Conservation (phyloP, 2,113 vertebrate species). For the Candoia aspera region DNA sequence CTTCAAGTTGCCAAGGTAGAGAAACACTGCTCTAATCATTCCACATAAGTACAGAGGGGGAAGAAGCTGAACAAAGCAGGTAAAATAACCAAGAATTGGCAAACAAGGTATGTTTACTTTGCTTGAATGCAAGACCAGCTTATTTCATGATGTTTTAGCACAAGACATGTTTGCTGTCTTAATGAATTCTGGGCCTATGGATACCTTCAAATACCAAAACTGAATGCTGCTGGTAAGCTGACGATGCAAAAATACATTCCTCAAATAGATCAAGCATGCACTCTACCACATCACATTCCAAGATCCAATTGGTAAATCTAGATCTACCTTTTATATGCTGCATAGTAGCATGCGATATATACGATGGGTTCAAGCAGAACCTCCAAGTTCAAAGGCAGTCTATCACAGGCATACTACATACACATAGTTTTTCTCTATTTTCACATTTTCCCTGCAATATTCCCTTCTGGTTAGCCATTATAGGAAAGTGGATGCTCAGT, state of each 20-base stretch:
- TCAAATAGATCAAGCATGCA: not conserved
- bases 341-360: not conserved
- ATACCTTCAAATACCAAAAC: not conserved
- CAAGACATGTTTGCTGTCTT: not conserved
- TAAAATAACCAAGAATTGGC: not conserved
- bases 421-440: not conserved
- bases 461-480: not conserved
- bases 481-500: not conserved
- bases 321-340: not conserved
- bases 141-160: not conserved
- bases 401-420: not conserved
- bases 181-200: not conserved
- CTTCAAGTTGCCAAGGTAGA: not conserved
- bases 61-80: not conserved
- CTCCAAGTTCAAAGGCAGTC: not conserved
- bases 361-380: not conserved
- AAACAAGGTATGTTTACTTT: not conserved
- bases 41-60: not conserved
- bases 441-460: not conserved
- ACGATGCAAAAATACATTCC: not conserved
- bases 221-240: not conserved
- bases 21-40: not conserved
- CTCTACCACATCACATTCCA: not conserved
- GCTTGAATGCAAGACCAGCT: not conserved
- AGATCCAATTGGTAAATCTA: not conserved